A percentile compares a stretch with the other conserved stretches of the same genome.
Evolutionary conservation across 2,113 vertebrate genomes (phyloP).

Genomic region (Zootoca vivipara): DNA sequence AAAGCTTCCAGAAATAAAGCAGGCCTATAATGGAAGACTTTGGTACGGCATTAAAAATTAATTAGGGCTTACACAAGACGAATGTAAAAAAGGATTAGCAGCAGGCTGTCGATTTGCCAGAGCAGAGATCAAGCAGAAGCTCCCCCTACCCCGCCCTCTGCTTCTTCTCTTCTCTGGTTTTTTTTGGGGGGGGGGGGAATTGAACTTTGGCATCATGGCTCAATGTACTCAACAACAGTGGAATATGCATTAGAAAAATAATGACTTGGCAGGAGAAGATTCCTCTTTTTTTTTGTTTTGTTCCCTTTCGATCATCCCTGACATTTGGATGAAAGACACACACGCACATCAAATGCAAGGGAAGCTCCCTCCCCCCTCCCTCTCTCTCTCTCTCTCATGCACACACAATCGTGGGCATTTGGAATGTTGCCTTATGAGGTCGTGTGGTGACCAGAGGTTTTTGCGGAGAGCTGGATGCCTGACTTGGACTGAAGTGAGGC

Average conservation of each 20-base stretch:
- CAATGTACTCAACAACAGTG: conserved; percentile 8
- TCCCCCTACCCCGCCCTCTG: too few species aligned
- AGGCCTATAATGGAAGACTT: conserved; percentile 64
- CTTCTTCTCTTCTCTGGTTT: not conserved
- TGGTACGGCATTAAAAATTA: conserved; percentile 65
- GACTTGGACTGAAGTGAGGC: not conserved
- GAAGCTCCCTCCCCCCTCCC: not conserved
- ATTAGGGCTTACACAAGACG: conserved; percentile 46
- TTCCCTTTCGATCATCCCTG: not conserved
- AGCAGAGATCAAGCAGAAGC: conserved; percentile 10
- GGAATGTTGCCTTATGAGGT: not conserved
- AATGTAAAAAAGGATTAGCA: conserved; percentile 36
- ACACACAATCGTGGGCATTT: conserved; percentile 33
- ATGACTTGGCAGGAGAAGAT: conserved; percentile 12
- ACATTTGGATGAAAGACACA: not conserved
- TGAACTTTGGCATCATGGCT: conserved; percentile 27
- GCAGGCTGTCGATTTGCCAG: conserved; percentile 34
- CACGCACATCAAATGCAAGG: not conserved
- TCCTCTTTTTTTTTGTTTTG: not conserved
- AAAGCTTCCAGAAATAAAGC: conserved; percentile 57
- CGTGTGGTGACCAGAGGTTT: not conserved
- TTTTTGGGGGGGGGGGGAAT: not conserved
- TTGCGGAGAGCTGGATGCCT: not conserved
- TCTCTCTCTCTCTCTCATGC: not conserved
- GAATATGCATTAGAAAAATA: conserved; percentile 16